Evolutionary conservation across 2,888 invertebrate genomes (phyloP).

Genomic region (Cantharis nigra): DNA sequence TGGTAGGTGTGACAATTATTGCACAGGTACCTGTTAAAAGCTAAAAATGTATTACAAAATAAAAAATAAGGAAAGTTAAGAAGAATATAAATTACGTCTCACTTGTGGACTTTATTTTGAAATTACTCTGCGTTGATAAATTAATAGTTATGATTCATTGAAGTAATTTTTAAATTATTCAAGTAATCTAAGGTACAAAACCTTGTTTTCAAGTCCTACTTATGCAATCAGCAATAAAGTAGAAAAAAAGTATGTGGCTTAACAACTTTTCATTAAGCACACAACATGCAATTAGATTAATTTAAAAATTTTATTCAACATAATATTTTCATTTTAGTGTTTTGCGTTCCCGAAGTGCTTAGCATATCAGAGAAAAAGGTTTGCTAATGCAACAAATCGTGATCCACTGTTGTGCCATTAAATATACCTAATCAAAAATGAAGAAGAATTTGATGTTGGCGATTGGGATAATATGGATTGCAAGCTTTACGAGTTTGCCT

Average conservation of each 20-base stretch:
- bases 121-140: too few relatives aligned
- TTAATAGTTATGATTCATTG: neutral
- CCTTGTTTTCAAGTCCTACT: neutral
- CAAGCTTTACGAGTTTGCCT: neutral
- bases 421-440: neutral
- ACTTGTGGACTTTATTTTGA: too few relatives aligned
- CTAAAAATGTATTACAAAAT: too few relatives aligned
- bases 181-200: neutral
- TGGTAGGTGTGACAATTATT: too few relatives aligned
- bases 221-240: neutral
- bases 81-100: too few relatives aligned
- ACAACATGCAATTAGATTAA: neutral
- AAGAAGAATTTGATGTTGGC: neutral
- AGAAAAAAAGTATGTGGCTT: neutral
- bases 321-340: neutral
- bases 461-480: conserved; percentile 6
- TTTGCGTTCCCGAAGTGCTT: neutral
- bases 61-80: too few relatives aligned
- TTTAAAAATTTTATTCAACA: neutral
- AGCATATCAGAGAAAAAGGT: neutral
- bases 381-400: neutral
- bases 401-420: neutral
- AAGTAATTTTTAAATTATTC: neutral
- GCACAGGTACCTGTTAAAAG: too few relatives aligned
- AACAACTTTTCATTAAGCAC: neutral